Evolutionary conservation across 2,888 invertebrate species (phyloP), one percentile per base, ranked within the genome.

Genomic region (Calliphora vomitoria): DNA sequence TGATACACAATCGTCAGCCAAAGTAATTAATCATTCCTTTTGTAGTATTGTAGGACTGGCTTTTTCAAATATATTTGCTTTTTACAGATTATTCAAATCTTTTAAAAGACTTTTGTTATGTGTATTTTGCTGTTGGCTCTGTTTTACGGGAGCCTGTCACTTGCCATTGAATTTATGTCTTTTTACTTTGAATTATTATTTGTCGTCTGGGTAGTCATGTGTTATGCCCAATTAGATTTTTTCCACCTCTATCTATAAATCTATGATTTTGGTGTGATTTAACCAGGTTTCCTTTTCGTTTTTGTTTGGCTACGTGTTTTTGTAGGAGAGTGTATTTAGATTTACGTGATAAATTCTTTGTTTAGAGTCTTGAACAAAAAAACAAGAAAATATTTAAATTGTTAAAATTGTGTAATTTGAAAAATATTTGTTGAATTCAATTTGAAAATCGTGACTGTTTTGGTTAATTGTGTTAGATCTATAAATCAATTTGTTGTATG

Each of bases 401-500:
- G 60, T 68, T 86, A 72, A 68, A 68, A 78, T 86, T 78, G 69
- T 76, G 38, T 60, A 53, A 55, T 71, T 38, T 50, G 15, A 69
- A 50, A 35, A 64, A 60, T 68, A 50, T 66, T 85, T 50, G 47
- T 86, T 72, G 13, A 66, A 82, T 78, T 82, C 60, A 86, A 78
- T 82, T 78, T 64, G 50, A 82, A 83, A 78, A 82, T 78, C 76
- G 81, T 86, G 82, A 68, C 66, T 82, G 53, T 78, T 86, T 72
- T 72, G 78, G 64, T 68, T 44, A 72, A 74, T 72, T 64, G 72
- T 78, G 10, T 66, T 71, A 58, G 13, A 66, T 44, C 55, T 55
- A 78, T 86, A 82, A 86, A 86, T 86, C 85, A 82, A 86, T 86
- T 86, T 82, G 85, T 64, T 71, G 50, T 53, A 31, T 18, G 4